Conservation (phyloP, 1,140 invertebrate species). For the Helicorthomorpha holstii region DNA sequence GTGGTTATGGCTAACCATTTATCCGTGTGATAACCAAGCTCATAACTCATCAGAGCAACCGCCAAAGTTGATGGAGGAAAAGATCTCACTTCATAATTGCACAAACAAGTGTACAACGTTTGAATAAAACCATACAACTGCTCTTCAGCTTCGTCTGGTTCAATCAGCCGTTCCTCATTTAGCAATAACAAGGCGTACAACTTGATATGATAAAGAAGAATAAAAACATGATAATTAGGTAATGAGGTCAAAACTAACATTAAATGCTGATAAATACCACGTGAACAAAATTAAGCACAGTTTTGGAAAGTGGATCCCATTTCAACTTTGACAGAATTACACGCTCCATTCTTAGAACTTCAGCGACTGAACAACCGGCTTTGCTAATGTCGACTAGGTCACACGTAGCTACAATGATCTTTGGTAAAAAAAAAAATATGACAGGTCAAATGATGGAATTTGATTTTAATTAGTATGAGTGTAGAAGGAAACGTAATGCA, state of each 20-base stretch:
- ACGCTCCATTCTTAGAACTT: conserved; percentile 26
- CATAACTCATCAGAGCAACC: conserved; percentile 22
- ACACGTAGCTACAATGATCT: conserved; percentile 24
- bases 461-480: no score
- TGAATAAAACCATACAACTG: conserved; percentile 19
- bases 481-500: no score
- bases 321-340: conserved; percentile 24
- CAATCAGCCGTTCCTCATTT: conserved; percentile 22
- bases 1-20: conserved; percentile 20
- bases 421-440: no score
- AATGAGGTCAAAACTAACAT: no score
- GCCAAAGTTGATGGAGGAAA: conserved; percentile 20
- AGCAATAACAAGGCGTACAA: conserved; percentile 22
- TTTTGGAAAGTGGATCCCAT: conserved; percentile 22
- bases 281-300: conserved; percentile 25
- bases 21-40: conserved; percentile 18
- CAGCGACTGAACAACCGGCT: conserved; percentile 23
- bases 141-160: conserved; percentile 19
- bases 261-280: conserved; percentile 19
- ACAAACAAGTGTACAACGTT: conserved; percentile 19
- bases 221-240: no score
- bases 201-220: no score
- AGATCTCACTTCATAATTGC: conserved; percentile 15
- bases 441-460: no score
- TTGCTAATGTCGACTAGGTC: conserved; percentile 24